These are phyloP conservation scores for Pangasius sanitwongsei DNA, from an alignment of 2,797 vertebrate genomes.

Conservation along the genomic window DNA sequence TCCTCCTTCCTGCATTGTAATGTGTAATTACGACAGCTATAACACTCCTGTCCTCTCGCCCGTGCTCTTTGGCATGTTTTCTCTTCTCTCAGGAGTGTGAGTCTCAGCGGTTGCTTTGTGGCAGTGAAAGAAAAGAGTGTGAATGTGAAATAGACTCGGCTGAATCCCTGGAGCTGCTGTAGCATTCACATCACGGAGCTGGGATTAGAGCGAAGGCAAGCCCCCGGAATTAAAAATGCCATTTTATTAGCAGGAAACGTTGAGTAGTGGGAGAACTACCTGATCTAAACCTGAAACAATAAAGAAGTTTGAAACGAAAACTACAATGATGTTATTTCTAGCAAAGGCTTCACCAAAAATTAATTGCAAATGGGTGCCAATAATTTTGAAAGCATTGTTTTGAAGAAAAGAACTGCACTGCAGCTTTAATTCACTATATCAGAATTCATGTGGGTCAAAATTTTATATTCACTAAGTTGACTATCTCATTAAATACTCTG, in stretches of 20 bases:
- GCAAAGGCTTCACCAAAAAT: neutral
- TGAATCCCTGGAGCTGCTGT: neutral
- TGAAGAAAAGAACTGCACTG: neutral
- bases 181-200: neutral
- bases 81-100: constrained; percentile 29
- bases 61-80: constrained; percentile 20
- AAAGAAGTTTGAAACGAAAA: neutral
- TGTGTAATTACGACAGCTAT: constrained; percentile 58
- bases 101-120: neutral
- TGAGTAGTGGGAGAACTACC: neutral
- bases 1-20: constrained; percentile 22
- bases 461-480: neutral
- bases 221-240: neutral
- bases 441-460: neutral
- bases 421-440: neutral
- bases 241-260: neutral
- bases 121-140: neutral
- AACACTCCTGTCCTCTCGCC: constrained; percentile 54
- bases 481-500: neutral
- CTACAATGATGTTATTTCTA: neutral
- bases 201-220: neutral
- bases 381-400: neutral
- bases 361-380: neutral
- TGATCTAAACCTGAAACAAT: neutral
- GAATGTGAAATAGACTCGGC: neutral